Percentiles rank a stretch among this genome's conserved stretches.
Evolutionary conservation across 37 sponge, comb jelly and placozoan genomes (phyloP).

Genomic region (Dysidea cf. avara): DNA sequence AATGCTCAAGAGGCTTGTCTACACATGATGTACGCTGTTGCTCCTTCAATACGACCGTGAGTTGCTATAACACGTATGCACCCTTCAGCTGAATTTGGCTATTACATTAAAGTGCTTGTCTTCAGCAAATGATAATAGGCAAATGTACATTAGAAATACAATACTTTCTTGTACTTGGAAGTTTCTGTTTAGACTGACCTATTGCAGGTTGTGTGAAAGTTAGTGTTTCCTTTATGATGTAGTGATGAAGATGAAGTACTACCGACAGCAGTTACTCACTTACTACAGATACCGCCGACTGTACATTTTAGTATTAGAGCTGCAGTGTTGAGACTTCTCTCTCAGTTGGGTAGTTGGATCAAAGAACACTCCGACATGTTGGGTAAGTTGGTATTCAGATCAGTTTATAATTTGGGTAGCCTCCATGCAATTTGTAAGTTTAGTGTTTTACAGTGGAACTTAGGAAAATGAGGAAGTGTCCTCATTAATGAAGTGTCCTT

Average conservation of each 20-base stretch:
- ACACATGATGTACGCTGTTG: constrained; percentile 76
- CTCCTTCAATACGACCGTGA: constrained; percentile 54
- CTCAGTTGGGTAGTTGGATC: constrained; percentile 66
- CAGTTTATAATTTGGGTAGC: too few species aligned
- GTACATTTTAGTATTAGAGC: constrained; percentile 55
- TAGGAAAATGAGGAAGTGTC: too few species aligned
- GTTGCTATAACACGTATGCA: not conserved
- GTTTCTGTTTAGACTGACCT: too few species aligned
- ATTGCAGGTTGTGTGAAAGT: not conserved
- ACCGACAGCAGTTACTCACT: constrained; percentile 55
- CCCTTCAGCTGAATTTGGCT: not conserved
- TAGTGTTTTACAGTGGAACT: too few species aligned
- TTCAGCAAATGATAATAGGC: too few species aligned
- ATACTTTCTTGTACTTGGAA: too few species aligned
- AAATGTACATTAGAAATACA: too few species aligned
- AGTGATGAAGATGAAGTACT: constrained; percentile 70
- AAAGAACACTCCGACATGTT: constrained; percentile 62
- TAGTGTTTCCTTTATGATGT: not conserved
- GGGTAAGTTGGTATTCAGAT: constrained; percentile 17
- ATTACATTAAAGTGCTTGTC: not conserved
- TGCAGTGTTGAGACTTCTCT: constrained; percentile 47
- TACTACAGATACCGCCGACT: constrained; percentile 58
- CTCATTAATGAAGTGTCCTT: too few species aligned
- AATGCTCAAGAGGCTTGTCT: constrained; percentile 68
- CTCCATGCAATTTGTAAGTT: too few species aligned